phyloP scores from a whole-genome alignment of 1,140 invertebrate genomes.

The Calephelis virginiensis region DNA sequence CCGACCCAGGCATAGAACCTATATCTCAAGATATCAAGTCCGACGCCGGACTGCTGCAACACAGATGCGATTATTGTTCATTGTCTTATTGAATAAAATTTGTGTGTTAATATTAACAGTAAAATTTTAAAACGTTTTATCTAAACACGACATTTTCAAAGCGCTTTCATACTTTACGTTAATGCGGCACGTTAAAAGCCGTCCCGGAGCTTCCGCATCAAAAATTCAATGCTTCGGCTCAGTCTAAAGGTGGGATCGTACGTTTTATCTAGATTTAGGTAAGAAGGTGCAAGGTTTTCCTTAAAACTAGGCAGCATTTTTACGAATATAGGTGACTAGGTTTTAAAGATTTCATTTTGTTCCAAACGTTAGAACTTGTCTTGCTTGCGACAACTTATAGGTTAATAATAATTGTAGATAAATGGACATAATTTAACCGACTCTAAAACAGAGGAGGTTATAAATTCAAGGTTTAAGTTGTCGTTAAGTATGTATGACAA shows the following conservation, averaged over 20 bases:
- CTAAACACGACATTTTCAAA: constrained; percentile 1
- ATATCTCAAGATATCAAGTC: too few relatives aligned
- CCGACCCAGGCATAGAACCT: too few relatives aligned
- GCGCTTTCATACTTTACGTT: constrained; percentile 19
- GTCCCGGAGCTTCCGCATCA: constrained; percentile 22
- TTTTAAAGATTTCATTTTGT: background rate
- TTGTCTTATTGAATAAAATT: background rate
- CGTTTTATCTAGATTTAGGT: constrained; percentile 27
- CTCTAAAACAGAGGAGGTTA: too few relatives aligned
- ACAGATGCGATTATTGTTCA: too few relatives aligned
- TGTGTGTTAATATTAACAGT: background rate
- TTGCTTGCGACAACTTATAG: too few relatives aligned
- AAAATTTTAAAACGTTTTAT: background rate
- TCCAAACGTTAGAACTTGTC: too few relatives aligned
- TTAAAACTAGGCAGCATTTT: constrained; percentile 12
- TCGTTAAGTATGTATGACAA: too few relatives aligned
- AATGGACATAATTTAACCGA: too few relatives aligned
- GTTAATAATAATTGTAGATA: too few relatives aligned
- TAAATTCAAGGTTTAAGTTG: too few relatives aligned
- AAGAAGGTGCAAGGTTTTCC: constrained; percentile 24
- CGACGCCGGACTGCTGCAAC: too few relatives aligned
- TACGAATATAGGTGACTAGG: constrained; percentile 8
- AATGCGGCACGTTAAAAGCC: constrained; percentile 25
- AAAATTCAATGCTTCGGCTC: constrained; percentile 24
- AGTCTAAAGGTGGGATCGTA: background rate